A percentile compares a stretch with the other conserved stretches of the same genome.
Evolutionary conservation across 2,888 invertebrate genomes (phyloP).

Genomic region (Agonopterix heracliana): DNA sequence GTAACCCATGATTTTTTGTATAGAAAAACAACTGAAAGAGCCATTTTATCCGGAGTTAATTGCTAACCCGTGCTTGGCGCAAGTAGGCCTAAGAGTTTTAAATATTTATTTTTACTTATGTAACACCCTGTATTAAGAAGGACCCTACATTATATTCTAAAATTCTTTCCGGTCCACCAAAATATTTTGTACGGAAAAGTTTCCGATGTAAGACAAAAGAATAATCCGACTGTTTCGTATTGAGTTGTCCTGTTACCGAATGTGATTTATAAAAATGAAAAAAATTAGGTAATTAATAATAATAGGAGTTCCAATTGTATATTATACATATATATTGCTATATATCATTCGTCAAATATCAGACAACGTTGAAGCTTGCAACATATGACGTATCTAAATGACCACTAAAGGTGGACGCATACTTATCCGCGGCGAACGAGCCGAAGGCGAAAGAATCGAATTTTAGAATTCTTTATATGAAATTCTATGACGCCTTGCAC

Average conservation of each 20-base stretch:
- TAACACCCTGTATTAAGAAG: too few relatives aligned
- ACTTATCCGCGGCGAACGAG: too few relatives aligned
- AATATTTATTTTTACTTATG: too few relatives aligned
- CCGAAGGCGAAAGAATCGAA: too few relatives aligned
- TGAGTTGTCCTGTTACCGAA: constrained; percentile 66
- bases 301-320: constrained; percentile 76
- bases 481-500: too few relatives aligned
- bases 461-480: too few relatives aligned
- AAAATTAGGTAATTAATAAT: constrained; percentile 72
- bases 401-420: too few relatives aligned
- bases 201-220: constrained; percentile 13
- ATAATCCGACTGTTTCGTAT: constrained; percentile 54
- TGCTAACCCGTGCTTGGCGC: too few relatives aligned
- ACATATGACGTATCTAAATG: neutral
- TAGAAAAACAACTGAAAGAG: too few relatives aligned
- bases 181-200: constrained; percentile 16
- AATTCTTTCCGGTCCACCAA: constrained; percentile 17
- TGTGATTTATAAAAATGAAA: constrained; percentile 64
- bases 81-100: too few relatives aligned
- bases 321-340: constrained; percentile 28
- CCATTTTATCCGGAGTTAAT: too few relatives aligned
- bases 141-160: neutral
- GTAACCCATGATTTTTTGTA: too few relatives aligned
- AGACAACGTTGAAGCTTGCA: neutral
- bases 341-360: constrained; percentile 1